A percentile compares a stretch with the other conserved stretches of the same genome.
phyloP scores from a whole-genome alignment of 2,113 vertebrate species.

The Amia ocellicauda region DNA sequence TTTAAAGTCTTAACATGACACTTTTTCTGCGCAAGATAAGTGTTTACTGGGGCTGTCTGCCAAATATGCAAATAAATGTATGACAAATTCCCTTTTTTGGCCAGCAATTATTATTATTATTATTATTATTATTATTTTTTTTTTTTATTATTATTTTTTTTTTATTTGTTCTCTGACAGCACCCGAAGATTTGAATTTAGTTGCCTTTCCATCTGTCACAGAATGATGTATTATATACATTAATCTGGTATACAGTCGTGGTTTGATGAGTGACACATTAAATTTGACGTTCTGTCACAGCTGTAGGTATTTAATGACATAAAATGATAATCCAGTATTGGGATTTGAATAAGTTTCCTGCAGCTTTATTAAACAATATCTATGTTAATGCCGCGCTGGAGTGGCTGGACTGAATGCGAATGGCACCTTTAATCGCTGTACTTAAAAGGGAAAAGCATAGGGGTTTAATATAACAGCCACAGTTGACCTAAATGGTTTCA shows the following conservation, averaged over 20 bases:
- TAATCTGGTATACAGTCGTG: constrained; percentile 48
- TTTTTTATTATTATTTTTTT: constrained; percentile 32
- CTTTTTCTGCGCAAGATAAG: constrained; percentile 47
- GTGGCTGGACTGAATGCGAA: neutral
- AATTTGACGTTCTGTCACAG: constrained; percentile 41
- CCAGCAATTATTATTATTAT: constrained; percentile 35
- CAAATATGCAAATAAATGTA: constrained; percentile 67
- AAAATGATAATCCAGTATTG: constrained; percentile 27
- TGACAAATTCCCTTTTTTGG: constrained; percentile 64
- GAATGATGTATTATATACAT: constrained; percentile 44
- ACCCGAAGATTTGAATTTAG: constrained; percentile 48
- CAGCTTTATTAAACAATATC: constrained; percentile 15
- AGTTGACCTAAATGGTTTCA: constrained; percentile 9
- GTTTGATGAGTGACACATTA: constrained; percentile 35
- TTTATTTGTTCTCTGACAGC: constrained; percentile 47
- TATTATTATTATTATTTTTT: constrained; percentile 40
- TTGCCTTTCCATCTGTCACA: constrained; percentile 44
- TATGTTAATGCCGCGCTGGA: neutral
- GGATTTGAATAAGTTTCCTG: constrained; percentile 8
- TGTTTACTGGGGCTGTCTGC: constrained; percentile 58
- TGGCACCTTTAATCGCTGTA: neutral
- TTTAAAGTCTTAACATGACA: constrained; percentile 32
- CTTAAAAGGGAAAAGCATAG: neutral
- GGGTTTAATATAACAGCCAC: neutral
- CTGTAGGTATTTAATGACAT: constrained; percentile 21